Evolutionary conservation across 2,797 vertebrate genomes (phyloP), one percentile per base, ranked within the genome.

Genomic region (Coilia nasus): DNA sequence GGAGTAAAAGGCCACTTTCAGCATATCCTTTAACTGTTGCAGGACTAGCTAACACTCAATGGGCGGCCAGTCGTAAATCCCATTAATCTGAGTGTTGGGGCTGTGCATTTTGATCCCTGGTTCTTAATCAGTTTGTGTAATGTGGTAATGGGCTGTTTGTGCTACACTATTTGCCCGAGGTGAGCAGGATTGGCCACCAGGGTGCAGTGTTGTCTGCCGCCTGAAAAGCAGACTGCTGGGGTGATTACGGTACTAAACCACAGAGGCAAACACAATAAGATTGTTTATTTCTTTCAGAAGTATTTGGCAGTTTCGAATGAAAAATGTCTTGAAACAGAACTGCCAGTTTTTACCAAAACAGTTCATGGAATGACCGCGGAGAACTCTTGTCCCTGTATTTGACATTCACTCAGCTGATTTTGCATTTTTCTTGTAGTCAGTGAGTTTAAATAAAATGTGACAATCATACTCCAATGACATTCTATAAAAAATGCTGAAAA

Each of bases 41-140:
- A 75, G 31, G 6, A 35, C 35, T 75, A 1, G 28, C 67, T 75
- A 14, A 35, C 6, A 5, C 7, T 44, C 21, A 41, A 35, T 44
- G 35, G 31, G 71, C 71, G 14, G 31, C 21, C 31, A 44, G 71
- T 35, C 35, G 44, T 44, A 78, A 41, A 21, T 9, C 15, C 31
- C 6, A 78, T 78, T 21, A 14, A 41, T 78, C 19, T 19, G 21
- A 78, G 17, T 44, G 35, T 35, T 78, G 71, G 19, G 19, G 31
- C 71, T 78, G 31, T 78, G 35, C 6, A 28, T 25, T 9, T 31
- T 44, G 71, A 44, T 78, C 71, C 17, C 71, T 78, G 60, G 60
- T 64, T 67, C 28, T 28, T 67, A 67, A 62, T 28, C 62, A 67
- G 62, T 67, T 67, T 67, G 14, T 71, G 64, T 71, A 71, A 71